Base-by-base conservation (phyloP, 1,140 invertebrate genomes). In the Battus philenor region DNA sequence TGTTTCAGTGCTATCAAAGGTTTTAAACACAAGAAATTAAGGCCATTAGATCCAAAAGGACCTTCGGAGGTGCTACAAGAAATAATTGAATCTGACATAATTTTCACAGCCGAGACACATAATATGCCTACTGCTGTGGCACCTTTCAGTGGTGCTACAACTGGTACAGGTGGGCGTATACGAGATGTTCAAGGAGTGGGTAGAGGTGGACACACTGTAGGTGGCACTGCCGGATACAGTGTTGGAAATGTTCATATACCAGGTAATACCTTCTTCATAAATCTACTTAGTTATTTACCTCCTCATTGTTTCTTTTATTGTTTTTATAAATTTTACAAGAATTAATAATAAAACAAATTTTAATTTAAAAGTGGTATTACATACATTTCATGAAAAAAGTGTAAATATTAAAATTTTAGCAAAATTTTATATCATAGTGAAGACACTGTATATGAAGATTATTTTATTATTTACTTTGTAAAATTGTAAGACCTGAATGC, bases 41-140 rank as follows among this genome's bases (percentile, higher is more conserved):
- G 88, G 36, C 93, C 96, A 0, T 70, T 60, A 1, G 72, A 65
- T 22, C 77, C 90, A 12, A 87, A 90, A 5, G 82, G 73, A 18
- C 89, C 94, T 0, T 93, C 94, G 47, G 68, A 87, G 52, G 90
- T 98, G 30, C 53, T 81, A 5, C 51, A 89, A 26, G 68, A 89
- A 20, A 57, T 86, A 4, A 77, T 87, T 0, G 87, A 91, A n/a
- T 92, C 93, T 3, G 95, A 99, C 85, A 90, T 99, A n/a, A 97
- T 98, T 66, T 99, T 99, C 61, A 99, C 98, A 4, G 98, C 98
- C 0, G 98, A 99, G 87, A 99, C 98, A 0, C 98, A 99, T 76
- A 99, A 99, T 74, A 99, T 99, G 88, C 98, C 98, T 3, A 99
- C 98, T 26, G 97, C 96, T 30, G 93, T 95, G 30, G 93, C 94